phyloP scores from a whole-genome alignment of 2,797 vertebrate genomes.

The Gorsachius magnificus region DNA sequence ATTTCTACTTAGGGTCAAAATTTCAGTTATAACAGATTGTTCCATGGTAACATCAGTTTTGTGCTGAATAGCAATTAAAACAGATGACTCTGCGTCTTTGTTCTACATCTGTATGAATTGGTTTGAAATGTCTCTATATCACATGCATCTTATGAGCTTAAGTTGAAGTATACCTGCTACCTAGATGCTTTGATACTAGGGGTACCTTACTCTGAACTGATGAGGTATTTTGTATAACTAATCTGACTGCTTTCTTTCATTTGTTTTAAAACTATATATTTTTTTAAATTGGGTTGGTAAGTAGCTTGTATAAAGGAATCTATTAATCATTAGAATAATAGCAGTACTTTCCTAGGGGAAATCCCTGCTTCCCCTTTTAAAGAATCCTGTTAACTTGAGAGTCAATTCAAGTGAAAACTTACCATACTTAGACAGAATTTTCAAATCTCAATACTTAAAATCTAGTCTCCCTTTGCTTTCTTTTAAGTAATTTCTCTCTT shows the following conservation, averaged over 20 bases:
- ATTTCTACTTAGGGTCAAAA: background rate
- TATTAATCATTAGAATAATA: background rate
- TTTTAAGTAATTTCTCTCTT: background rate
- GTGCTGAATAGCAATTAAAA: background rate
- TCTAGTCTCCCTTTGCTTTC: background rate
- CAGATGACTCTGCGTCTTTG: background rate
- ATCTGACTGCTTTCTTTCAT: background rate
- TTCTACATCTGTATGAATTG: background rate
- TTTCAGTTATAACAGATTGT: background rate
- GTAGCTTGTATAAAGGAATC: background rate
- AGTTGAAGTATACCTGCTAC: background rate
- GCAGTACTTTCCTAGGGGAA: background rate
- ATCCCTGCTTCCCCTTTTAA: background rate
- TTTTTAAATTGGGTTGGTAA: background rate
- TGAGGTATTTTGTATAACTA: background rate
- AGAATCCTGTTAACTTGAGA: background rate
- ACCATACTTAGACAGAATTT: background rate
- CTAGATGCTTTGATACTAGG: background rate
- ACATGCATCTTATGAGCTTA: background rate
- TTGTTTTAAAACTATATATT: background rate
- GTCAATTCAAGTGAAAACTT: background rate
- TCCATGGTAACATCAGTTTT: background rate
- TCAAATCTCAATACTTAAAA: background rate
- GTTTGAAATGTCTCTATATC: background rate
- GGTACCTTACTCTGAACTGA: background rate